Percentiles rank a stretch among this genome's conserved stretches.
Evolutionary conservation across 2,888 invertebrate species (phyloP).

Genomic region (Timema cristinae): DNA sequence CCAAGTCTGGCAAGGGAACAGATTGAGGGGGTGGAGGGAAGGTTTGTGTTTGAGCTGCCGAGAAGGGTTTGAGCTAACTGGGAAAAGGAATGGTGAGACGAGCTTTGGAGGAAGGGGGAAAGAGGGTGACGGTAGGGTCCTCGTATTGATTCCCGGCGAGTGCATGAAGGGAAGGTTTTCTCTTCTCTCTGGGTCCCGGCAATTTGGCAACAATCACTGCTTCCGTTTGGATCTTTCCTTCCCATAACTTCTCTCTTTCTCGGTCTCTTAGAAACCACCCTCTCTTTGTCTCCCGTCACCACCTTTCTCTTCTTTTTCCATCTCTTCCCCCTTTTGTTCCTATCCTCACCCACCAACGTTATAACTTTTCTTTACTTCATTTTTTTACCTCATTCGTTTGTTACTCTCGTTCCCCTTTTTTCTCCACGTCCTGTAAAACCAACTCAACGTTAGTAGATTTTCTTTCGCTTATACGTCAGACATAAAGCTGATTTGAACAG

Average conservation of each 20-base stretch:
- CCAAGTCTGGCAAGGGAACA: not conserved
- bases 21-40: not conserved
- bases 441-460: too few relatives aligned
- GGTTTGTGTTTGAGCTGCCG: too few relatives aligned
- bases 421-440: too few relatives aligned
- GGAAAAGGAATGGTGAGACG: not conserved
- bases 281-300: slow-evolving; percentile 6
- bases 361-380: not conserved
- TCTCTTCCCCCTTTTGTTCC: slow-evolving; percentile 3
- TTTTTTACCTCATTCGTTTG: slow-evolving; percentile 12
- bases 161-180: slow-evolving; percentile 15
- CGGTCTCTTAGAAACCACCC: not conserved
- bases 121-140: slow-evolving; percentile 16
- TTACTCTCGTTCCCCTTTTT: not conserved
- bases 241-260: not conserved
- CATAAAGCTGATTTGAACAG: too few relatives aligned
- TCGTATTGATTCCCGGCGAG: slow-evolving; percentile 30
- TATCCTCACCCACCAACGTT: not conserved
- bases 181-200: slow-evolving; percentile 22
- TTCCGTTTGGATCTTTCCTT: slow-evolving; percentile 21
- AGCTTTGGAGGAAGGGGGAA: not conserved
- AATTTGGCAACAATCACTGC: slow-evolving; percentile 33
- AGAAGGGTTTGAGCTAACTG: not conserved
- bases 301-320: not conserved
- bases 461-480: too few relatives aligned